Conservation (phyloP, 2,888 invertebrate species). For the Drosophila seclusa region DNA sequence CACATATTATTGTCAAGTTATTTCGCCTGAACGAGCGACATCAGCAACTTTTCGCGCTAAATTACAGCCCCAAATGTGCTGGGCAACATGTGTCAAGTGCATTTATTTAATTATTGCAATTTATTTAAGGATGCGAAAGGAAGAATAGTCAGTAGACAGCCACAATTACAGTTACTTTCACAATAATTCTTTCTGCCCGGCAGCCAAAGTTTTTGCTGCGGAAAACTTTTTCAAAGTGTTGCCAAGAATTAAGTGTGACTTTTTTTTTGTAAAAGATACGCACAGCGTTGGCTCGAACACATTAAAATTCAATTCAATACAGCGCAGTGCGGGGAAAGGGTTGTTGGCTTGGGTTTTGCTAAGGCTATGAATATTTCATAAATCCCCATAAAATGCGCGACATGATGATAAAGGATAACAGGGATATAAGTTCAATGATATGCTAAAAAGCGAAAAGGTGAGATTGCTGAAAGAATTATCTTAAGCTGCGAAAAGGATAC, state of each 20-base stretch:
- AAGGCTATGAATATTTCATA: conserved; percentile 60
- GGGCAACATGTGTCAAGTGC: conserved; percentile 60
- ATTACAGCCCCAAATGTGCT: conserved; percentile 45
- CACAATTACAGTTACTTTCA: conserved; percentile 15
- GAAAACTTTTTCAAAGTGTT: conserved; percentile 31
- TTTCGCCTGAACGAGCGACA: conserved; percentile 1
- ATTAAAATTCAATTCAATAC: conserved; percentile 21
- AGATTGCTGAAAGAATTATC: conserved; percentile 1
- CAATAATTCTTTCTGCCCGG: conserved; percentile 6
- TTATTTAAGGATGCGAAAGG: conserved; percentile 18
- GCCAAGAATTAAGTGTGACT: conserved; percentile 22
- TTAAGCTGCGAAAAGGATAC: conserved; percentile 8
- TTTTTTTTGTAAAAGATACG: background rate
- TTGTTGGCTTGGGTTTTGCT: conserved; percentile 2
- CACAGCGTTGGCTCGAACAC: background rate
- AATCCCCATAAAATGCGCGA: conserved; percentile 53
- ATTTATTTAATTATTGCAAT: conserved; percentile 59
- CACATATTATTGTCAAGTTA: conserved; percentile 26
- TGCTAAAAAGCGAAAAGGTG: conserved; percentile 25
- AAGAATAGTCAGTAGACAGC: background rate
- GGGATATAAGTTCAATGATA: conserved; percentile 37
- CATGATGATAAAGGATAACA: conserved; percentile 10
- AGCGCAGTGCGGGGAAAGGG: background rate
- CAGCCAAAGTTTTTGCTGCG: conserved; percentile 10
- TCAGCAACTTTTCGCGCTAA: conserved; percentile 22